Base-by-base conservation (phyloP, 2,888 invertebrate genomes). In the Lasioglossum morio region DNA sequence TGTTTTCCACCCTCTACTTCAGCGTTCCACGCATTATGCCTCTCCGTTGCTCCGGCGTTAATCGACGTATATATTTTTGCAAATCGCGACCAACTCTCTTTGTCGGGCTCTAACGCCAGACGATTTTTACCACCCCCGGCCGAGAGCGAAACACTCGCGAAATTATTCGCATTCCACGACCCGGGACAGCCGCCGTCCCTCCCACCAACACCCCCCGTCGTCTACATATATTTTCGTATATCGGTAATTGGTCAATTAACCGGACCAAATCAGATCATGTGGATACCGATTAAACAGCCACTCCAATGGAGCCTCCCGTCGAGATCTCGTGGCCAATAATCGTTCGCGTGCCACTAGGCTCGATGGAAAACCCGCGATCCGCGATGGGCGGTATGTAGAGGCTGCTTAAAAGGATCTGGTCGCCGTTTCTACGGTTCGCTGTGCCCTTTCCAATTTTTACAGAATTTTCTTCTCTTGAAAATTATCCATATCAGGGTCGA, bases 301-400 rank as follows among this genome's bases (percentile, higher is more conserved):
- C 43, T 53, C 74, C 75, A 74, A 34, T 37, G 30, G 74, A 78
- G 77, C 79, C 48, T 79, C 34, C 73, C 34, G 77, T 77, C 74
- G 85, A 87, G 84, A 84, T 80, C 53, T 57, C 82, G 84, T 43
- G 82, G 80, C 79, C 83, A 81, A 77, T 77, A 84, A 87, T 77
- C 84, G 69, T 40, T 77, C 57, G 57, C 48, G 82, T 57, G 70
- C 48, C 73, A 80, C 83, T 76, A 70, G 53, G 80, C 72, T 78
- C 40, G 27, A 53, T 70, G 83, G 88, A 81, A 86, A 89, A 86
- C 84, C 75, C 81, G 74, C 84, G 84, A 82, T 2, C 10, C n/a
- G n/a, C n/a, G n/a, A 57, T 57, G 53, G 53, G 10, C 53, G 53
- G 53, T 37, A 23, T 37, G 23, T 37, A n/a, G 40, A 37, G 69